Evolutionary conservation across 2,888 invertebrate genomes (phyloP).

Genomic region (Pandemis cinnamomeana): DNA sequence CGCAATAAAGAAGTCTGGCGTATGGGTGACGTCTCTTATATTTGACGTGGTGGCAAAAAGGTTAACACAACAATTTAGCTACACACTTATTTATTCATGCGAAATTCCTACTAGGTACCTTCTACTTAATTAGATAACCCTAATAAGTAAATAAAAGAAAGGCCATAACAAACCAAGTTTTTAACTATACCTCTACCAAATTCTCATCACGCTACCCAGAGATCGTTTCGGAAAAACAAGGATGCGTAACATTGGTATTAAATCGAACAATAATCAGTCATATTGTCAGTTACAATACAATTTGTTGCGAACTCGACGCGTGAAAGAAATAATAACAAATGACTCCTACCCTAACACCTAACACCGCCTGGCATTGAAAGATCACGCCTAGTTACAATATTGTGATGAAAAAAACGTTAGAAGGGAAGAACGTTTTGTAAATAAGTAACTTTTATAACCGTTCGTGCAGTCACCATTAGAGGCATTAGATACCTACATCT

Average conservation of each 20-base stretch:
- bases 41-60: too few relatives aligned
- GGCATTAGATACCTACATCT: too few relatives aligned
- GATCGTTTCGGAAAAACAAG: slow-evolving; percentile 19
- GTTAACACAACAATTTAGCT: too few relatives aligned
- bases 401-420: slow-evolving; percentile 76
- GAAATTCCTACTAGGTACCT: too few relatives aligned
- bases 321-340: slow-evolving; percentile 84
- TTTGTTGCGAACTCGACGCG: slow-evolving; percentile 82
- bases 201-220: slow-evolving; percentile 23
- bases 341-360: slow-evolving; percentile 75
- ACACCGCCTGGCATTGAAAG: slow-evolving; percentile 84
- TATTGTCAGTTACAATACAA: slow-evolving; percentile 84
- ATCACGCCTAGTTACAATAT: slow-evolving; percentile 82
- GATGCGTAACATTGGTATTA: slow-evolving; percentile 68
- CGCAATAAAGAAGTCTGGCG: too few relatives aligned
- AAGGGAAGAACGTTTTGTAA: not conserved
- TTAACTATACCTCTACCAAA: not conserved
- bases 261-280: slow-evolving; percentile 83
- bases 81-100: too few relatives aligned
- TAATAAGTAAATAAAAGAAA: too few relatives aligned
- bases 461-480: too few relatives aligned
- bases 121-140: too few relatives aligned
- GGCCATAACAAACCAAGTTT: too few relatives aligned
- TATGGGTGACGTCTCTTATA: too few relatives aligned
- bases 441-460: not conserved